These are phyloP conservation scores for Holothuria scabra DNA, from an alignment of 53 echinoderm and acorn worm species.

Conservation along the genomic window DNA sequence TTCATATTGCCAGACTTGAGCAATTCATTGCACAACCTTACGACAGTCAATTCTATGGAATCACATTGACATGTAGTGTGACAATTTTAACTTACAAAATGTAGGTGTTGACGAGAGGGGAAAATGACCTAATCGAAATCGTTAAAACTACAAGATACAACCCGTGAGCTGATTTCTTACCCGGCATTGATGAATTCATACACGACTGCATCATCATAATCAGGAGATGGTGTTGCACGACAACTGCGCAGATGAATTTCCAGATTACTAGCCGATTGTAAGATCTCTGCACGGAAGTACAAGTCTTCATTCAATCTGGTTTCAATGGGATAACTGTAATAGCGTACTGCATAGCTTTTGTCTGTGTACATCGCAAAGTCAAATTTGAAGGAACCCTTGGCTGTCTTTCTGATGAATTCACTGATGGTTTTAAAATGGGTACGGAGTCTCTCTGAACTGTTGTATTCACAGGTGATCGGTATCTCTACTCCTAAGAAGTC, in stretches of 20 bases:
- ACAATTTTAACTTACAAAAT: too few relatives aligned
- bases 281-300: constrained; percentile 21
- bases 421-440: too few relatives aligned
- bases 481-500: too few relatives aligned
- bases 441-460: too few relatives aligned
- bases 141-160: too few relatives aligned
- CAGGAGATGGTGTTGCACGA: constrained; percentile 21
- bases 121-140: too few relatives aligned
- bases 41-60: too few relatives aligned
- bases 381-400: constrained; percentile 2
- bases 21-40: too few relatives aligned
- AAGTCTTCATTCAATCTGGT: constrained; percentile 1
- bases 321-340: constrained; percentile 7
- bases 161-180: neutral
- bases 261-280: neutral
- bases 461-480: too few relatives aligned
- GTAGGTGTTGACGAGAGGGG: too few relatives aligned
- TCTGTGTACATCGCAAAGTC: constrained; percentile 31
- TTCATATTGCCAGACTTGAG: too few relatives aligned
- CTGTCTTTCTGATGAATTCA: neutral
- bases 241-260: constrained; percentile 34
- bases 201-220: constrained; percentile 20
- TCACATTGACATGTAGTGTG: too few relatives aligned
- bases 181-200: constrained; percentile 24
- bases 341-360: constrained; percentile 10